Conservation (phyloP, 2,797 vertebrate genomes). For the Delichon dasypus region DNA sequence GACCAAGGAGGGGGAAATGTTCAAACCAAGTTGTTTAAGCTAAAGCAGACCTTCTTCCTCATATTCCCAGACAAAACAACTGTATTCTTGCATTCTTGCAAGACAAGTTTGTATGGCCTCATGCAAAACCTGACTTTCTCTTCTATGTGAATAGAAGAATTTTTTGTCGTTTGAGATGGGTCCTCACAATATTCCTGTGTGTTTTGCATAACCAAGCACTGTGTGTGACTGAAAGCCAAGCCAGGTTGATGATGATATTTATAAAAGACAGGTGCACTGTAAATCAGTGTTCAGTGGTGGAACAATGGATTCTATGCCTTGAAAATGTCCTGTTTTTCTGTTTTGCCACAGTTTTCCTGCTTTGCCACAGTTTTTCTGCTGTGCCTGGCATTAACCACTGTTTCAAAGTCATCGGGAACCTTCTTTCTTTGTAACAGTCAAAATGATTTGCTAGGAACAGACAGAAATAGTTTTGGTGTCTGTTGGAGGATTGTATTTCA, state of each 20-base stretch:
- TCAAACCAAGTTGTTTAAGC: not conserved
- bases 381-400: not conserved
- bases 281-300: not conserved
- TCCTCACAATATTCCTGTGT: not conserved
- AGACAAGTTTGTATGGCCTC: not conserved
- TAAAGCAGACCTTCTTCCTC: not conserved
- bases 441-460: not conserved
- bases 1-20: not conserved
- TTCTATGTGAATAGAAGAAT: not conserved
- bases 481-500: not conserved
- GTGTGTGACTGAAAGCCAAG: not conserved
- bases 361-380: not conserved
- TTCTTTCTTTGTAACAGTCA: not conserved
- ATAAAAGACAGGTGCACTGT: not conserved
- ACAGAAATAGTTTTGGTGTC: not conserved
- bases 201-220: not conserved
- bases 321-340: not conserved
- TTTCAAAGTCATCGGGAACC: not conserved
- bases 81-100: not conserved
- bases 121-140: not conserved
- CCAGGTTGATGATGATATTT: not conserved
- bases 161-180: not conserved
- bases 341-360: not conserved
- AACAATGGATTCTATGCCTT: not conserved
- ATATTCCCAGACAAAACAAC: not conserved